Evolutionary conservation across 1,140 invertebrate genomes (phyloP), one percentile per base, ranked within the genome.

Genomic region (Plodia interpunctella): DNA sequence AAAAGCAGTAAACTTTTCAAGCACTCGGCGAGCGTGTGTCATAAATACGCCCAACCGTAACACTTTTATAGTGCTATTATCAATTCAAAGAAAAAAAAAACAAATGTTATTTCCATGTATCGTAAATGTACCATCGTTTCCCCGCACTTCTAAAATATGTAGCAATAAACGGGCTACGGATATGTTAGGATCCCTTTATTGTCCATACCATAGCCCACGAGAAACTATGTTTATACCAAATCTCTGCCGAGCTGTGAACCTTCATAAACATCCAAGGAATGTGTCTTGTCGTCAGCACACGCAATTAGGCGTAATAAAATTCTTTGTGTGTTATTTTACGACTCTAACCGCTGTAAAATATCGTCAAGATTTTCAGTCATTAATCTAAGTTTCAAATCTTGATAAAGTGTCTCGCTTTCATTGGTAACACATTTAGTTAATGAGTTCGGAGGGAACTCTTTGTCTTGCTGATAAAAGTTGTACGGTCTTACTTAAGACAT

Each of bases 121-220:
- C 68, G 70, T 77, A 77, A 77, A 79, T 18, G 62, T 58, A 63
- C 51, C 60, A 62, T 72, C 63, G 70, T 32, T 32, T 70, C 62
- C 59, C 68, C 62, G 59, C 66, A 69, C 70, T 66, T 70, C 65
- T 85, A 81, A 87, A 85, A 83, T 87, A 81, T 80, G 76, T 81
- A 72, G 76, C 76, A 78, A 85, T 85, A 87, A 87, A 87, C 69
- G 61, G 64, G 65, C 65, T 64, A 74, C 63, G 69, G 68, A 77
- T 66, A 69, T 79, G 79, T 78, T 76, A 77, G 77, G 73, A 76
- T 75, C 66, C 72, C 74, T 87, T 85, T 87, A 85, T 85, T 84
- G 80, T 77, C 72, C 38, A 57, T 55, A 49, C 72, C 38, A 57
- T 55, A 49, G 63, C 71, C 72, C 68, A 77, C 76, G 72, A 78